Evolutionary conservation across 1,140 invertebrate species (phyloP), one percentile per base, ranked within the genome.

Genomic region (Ladona fulva): DNA sequence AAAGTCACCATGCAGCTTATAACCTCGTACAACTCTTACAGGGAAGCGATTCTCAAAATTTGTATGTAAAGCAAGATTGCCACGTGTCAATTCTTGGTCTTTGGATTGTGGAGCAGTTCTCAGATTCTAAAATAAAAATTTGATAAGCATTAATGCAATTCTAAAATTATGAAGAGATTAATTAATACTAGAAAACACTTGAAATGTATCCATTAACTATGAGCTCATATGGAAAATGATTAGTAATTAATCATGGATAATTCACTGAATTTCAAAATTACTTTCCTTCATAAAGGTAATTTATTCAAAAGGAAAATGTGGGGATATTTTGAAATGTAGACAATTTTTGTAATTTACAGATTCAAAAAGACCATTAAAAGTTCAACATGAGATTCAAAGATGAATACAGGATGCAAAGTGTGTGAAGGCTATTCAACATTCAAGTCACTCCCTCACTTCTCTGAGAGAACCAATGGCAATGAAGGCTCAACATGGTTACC

Each of bases 81-180:
- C 84, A 11, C 83, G 79, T 1, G 83, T 82, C 77, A 86, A 78
- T 16, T 80, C 80, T 78, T 87, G 86, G 76, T 87, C 84, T 79
- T 84, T 85, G 7, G 84, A 83, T 80, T 87, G 86, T 6, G 85
- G 83, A 19, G 85, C 85, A 79, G 84, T 86, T 29, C 86, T 81
- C 11, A 86, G 80, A 79, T 86, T 86, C 83, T 81, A 3, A 3
- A 66, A 66, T 66, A 22, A 66, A 66, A 3, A 6, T 1, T 66
- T 66, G 52, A 66, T n/a, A n/a, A n/a, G n/a, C n/a, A n/a, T n/a
- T n/a, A n/a, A n/a, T n/a, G n/a, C n/a, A n/a, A n/a, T n/a, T n/a
- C n/a, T n/a, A n/a, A n/a, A n/a, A n/a, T n/a, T n/a, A n/a, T n/a
- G n/a, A n/a, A n/a, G n/a, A n/a, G n/a, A n/a, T n/a, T n/a, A n/a